Base-by-base conservation (phyloP, 1,140 invertebrate genomes). In the Megalonaias nervosa region DNA sequence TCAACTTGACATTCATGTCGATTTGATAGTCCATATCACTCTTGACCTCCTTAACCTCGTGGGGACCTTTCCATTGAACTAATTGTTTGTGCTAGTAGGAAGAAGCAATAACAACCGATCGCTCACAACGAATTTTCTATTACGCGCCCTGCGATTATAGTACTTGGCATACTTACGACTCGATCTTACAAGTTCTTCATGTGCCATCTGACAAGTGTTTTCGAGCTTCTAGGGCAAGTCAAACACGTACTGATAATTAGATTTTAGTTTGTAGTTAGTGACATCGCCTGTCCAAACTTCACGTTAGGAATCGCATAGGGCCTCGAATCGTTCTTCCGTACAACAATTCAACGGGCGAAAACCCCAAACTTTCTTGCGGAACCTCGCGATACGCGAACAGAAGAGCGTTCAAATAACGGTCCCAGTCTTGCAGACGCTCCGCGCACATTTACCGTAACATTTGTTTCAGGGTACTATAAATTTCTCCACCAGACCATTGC, bases 371-470 rank as follows among this genome's bases (percentile, higher is more conserved):
- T 21, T 71, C 75, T 70, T 84, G 84, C 26, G 68, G 75, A 13
- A 77, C 74, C 59, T 84, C 81, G 15, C 84, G 75, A 64, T 87
- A 88, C 14, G 87, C 83, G 79, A 88, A 87, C 57, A 84, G 64
- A n/a, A 87, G 65, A 19, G 79, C 73, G 15, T 74, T 77, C 15
- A 89, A 59, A 66, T 79, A 82, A 21, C 74, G 58, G 71, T 90
- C 84, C 88, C 87, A 90, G 38, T 89, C 78, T 71, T 84, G 81
- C 12, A 69, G 72, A 16, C 67, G 56, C 26, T 76, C 77, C 3
- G 19, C 48, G n/a, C 58, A 64, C 67, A 81, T 23, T 23, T 14
- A 5, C 58, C 57, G 71, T 31, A 82, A 56, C 81, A 82, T 82
- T 26, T 26, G 31, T 38, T 77, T 77, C 0, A 90, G 55, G 1